Evolutionary conservation across 2,113 vertebrate species (phyloP).

Genomic region (Capra hircus): DNA sequence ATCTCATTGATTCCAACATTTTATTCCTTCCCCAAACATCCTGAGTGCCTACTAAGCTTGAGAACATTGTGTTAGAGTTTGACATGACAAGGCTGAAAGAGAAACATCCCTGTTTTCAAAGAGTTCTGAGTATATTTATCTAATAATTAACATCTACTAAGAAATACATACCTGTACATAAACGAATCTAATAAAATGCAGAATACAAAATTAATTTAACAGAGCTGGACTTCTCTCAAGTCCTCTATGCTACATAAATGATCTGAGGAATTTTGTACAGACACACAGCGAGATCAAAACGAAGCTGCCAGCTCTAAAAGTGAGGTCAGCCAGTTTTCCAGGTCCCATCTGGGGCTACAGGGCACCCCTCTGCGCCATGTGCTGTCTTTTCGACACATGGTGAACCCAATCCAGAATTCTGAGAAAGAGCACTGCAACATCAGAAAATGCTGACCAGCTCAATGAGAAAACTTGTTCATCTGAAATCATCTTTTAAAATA

Average conservation of each 20-base stretch:
- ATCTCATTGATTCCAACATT: not conserved
- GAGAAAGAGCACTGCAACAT: not conserved
- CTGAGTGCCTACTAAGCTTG: not conserved
- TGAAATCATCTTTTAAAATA: constrained; percentile 31
- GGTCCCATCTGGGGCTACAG: not conserved
- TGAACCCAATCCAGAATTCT: constrained; percentile 1
- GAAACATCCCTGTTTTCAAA: not conserved
- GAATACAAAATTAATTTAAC: not conserved
- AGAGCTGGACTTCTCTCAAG: not conserved
- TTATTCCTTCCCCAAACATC: not conserved
- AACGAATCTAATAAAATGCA: not conserved
- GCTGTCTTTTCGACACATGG: constrained; percentile 13
- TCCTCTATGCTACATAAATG: not conserved
- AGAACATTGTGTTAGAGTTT: not conserved
- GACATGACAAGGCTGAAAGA: not conserved
- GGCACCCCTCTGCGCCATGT: not conserved
- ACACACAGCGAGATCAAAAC: not conserved
- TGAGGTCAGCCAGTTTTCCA: not conserved
- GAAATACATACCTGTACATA: not conserved
- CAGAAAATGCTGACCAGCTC: constrained; percentile 17
- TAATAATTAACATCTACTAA: not conserved
- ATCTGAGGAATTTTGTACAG: not conserved
- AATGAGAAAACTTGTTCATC: not conserved
- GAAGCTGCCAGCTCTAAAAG: not conserved
- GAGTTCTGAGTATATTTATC: not conserved